Conservation (phyloP, 2,797 vertebrate genomes). For the Rhinatrema bivittatum region DNA sequence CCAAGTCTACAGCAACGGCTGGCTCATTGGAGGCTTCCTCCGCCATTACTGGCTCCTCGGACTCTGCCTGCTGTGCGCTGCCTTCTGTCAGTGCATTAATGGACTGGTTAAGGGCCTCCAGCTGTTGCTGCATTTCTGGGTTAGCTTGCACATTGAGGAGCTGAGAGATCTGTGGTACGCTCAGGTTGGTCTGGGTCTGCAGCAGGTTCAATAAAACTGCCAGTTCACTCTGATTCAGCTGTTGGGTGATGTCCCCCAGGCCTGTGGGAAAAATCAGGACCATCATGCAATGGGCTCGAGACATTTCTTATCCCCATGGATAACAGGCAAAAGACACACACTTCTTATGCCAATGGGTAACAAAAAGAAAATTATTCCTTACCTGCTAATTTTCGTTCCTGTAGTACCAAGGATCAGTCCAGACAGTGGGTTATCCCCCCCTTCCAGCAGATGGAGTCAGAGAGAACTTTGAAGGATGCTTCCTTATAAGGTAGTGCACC, state of each 20-base stretch:
- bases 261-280: conserved; percentile 43
- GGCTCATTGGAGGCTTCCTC: conserved; percentile 47
- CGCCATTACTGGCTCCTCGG: conserved; percentile 36
- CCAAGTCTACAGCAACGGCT: conserved; percentile 44
- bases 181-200: conserved; percentile 91
- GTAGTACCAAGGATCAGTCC: too few species aligned
- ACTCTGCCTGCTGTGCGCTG: conserved; percentile 65
- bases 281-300: too few species aligned
- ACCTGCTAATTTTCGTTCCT: too few species aligned
- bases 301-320: too few species aligned
- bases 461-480: too few species aligned
- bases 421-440: too few species aligned
- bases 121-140: conserved; percentile 73
- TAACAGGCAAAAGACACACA: too few species aligned
- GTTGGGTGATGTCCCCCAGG: conserved; percentile 83
- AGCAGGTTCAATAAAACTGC: conserved; percentile 91
- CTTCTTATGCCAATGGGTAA: too few species aligned
- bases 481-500: too few species aligned
- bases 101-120: conserved; percentile 83
- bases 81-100: conserved; percentile 79
- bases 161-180: conserved; percentile 87
- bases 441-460: too few species aligned
- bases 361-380: too few species aligned
- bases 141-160: conserved; percentile 83
- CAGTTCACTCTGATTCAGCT: conserved; percentile 90